Evolutionary conservation across 2,888 invertebrate genomes (phyloP).

Genomic region (Hecatera dysodea): DNA sequence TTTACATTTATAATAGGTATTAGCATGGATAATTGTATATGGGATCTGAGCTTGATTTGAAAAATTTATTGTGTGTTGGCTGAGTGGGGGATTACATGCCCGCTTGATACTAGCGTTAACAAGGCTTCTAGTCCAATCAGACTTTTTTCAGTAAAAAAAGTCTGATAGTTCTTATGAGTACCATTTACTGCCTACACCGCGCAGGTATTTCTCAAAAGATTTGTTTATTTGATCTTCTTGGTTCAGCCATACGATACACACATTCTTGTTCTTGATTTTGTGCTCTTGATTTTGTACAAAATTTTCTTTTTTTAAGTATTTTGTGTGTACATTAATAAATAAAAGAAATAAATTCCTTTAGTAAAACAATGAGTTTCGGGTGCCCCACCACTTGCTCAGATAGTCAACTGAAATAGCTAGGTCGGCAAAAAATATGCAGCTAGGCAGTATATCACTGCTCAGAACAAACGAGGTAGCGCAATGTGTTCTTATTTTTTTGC

Average conservation of each 20-base stretch:
- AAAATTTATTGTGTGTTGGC: background rate
- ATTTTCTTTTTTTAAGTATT: too few relatives aligned
- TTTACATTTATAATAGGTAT: too few relatives aligned
- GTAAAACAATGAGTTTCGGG: conserved; percentile 28
- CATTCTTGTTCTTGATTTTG: too few relatives aligned
- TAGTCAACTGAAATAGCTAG: background rate
- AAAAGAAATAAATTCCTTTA: too few relatives aligned
- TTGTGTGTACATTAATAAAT: too few relatives aligned
- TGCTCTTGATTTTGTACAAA: too few relatives aligned
- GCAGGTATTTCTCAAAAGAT: background rate
- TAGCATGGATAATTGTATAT: too few relatives aligned
- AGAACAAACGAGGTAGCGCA: background rate
- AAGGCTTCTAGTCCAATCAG: background rate
- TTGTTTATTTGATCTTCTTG: background rate
- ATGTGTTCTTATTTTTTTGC: conserved; percentile 4
- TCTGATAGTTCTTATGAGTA: background rate
- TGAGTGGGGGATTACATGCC: background rate
- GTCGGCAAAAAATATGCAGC: conserved; percentile 33
- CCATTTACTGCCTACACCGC: background rate
- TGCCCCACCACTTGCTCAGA: conserved; percentile 19
- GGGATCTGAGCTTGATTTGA: background rate
- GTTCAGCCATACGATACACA: background rate
- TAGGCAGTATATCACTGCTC: too few relatives aligned
- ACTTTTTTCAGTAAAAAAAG: background rate
- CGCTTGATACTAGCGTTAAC: background rate